Evolutionary conservation across 53 echinoderm and acorn worm species (phyloP), one percentile per base, ranked within the genome.

Genomic region (Paracentrotus lividus): DNA sequence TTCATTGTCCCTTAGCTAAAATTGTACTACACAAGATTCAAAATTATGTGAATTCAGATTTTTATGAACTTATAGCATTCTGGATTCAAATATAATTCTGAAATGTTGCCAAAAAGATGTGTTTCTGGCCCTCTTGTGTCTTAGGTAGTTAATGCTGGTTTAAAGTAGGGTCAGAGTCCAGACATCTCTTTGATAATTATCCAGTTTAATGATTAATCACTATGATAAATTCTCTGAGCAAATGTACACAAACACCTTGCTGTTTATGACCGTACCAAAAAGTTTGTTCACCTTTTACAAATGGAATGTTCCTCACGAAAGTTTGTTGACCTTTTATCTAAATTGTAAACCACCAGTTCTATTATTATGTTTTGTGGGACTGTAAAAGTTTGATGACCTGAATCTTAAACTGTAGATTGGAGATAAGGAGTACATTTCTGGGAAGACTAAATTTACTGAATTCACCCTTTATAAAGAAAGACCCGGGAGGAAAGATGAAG

Each of bases 181-280:
- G 43, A 1, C 34, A 9, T 15, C 52, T 77, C 42, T 13, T 42
- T 81, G 81, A 14, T 81, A n/a, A n/a, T 47, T 47, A 81, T 81
- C 44, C 47, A 81, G 47, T 81, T 81, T 81, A 81, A 81, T 81
- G 26, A 81, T 81, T 81, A 81, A 81, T 81, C 24, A 26, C 27
- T 40, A 36, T n/a, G 81, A 81, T 81, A 26, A 81, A 26, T 10
- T n/a, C n/a, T 26, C 47, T 3, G 10, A 15, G 81, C 81, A n/a
- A 47, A 49, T 81, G 72, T 72, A 81, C 45, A 49, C 44, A 47
- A 47, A 44, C 81, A 45, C 81, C n/a, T 8, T 81, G 47, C 47
- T 18, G 8, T 42, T 18, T 16, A 40, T 42, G 76, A 36, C 47
- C 24, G 13, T 43, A 81, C 47, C 26, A 5, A 47, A 81, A 81